These are phyloP conservation scores for Aurelia sp. DNA, from an alignment of 30 jellyfish, hydroid and myxozoan genomes.

Conservation along the genomic window DNA sequence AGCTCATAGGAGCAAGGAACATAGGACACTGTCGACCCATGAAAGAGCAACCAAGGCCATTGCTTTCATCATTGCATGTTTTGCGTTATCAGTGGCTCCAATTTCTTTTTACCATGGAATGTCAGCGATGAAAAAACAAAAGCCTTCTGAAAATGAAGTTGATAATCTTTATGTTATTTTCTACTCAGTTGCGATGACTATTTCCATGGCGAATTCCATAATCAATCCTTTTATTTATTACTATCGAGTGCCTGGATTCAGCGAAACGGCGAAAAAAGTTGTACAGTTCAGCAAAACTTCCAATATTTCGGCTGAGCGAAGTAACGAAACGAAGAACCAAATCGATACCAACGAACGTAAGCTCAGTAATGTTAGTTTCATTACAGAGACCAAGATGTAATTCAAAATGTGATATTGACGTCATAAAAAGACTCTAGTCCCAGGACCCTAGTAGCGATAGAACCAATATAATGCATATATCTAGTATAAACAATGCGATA, in stretches of 20 bases:
- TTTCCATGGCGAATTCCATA: constrained; percentile 40
- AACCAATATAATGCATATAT: too few species aligned
- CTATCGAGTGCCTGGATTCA: constrained; percentile 42
- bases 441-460: too few species aligned
- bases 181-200: constrained; percentile 43
- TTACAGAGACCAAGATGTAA: too few species aligned
- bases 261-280: constrained; percentile 34
- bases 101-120: constrained; percentile 26
- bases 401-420: too few species aligned
- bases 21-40: constrained; percentile 11
- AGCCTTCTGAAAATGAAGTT: too few species aligned
- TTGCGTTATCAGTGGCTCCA: constrained; percentile 31
- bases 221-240: constrained; percentile 41
- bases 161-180: background rate
- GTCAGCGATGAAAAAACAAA: constrained; percentile 7
- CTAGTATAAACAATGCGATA: too few species aligned
- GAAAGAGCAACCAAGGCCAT: constrained; percentile 52
- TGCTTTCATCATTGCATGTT: constrained; percentile 13
- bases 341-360: too few species aligned
- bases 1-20: background rate
- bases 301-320: background rate
- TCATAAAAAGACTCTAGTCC: too few species aligned
- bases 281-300: constrained; percentile 2
- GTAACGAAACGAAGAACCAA: background rate
- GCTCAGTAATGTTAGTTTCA: too few species aligned